phyloP scores from a whole-genome alignment of 92 coral and sea anemone species.

The Paragorgia papillata region DNA sequence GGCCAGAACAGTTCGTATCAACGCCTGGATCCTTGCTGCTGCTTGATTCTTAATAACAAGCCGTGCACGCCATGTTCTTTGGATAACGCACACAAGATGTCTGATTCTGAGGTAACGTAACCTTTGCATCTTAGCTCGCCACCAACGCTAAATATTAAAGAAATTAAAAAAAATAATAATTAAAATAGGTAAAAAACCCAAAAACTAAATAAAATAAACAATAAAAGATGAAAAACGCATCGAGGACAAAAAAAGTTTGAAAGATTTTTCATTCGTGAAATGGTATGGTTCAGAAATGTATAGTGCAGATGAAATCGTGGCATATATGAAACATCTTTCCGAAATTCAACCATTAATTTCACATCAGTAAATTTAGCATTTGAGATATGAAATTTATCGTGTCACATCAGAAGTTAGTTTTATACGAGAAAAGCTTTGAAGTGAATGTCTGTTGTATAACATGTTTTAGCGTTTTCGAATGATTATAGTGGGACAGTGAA shows the following conservation, averaged over 20 bases:
- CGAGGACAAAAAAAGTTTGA: conserved; percentile 2
- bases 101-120: conserved; percentile 67
- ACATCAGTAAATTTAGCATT: too few relatives aligned
- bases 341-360: too few relatives aligned
- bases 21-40: conserved; percentile 85
- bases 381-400: too few relatives aligned
- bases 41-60: conserved; percentile 58
- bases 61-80: conserved; percentile 62
- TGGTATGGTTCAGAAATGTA: too few relatives aligned
- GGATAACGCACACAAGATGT: conserved; percentile 63
- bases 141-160: conserved; percentile 69
- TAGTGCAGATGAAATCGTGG: too few relatives aligned
- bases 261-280: too few relatives aligned
- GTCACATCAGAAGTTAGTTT: too few relatives aligned
- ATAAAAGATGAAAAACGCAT: not conserved
- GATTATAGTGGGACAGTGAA: too few relatives aligned
- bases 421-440: too few relatives aligned
- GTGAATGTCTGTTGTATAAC: too few relatives aligned
- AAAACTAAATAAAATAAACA: not conserved
- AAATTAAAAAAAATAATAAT: not conserved
- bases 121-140: conserved; percentile 76
- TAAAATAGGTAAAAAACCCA: not conserved
- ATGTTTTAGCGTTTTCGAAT: too few relatives aligned
- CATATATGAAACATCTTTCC: too few relatives aligned
- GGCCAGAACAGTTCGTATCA: conserved; percentile 68